Evolutionary conservation across 2,797 vertebrate genomes (phyloP).

Genomic region (Manis crassicaudata): DNA sequence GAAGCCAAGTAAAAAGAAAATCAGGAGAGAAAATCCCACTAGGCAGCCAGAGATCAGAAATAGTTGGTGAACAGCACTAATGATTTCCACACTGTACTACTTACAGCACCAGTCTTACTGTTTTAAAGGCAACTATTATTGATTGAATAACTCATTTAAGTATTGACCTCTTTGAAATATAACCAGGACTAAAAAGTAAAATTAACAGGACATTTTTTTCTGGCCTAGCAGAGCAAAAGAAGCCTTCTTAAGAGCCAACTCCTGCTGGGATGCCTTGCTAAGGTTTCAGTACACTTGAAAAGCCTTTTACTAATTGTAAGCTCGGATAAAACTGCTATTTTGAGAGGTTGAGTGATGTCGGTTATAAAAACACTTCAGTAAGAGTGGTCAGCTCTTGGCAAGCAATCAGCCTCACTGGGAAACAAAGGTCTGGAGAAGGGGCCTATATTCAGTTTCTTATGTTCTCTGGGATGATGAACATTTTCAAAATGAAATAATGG

Average conservation of each 20-base stretch:
- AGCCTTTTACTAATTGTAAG: slow-evolving; percentile 45
- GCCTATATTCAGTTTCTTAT: not conserved
- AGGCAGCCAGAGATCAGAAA: not conserved
- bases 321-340: slow-evolving; percentile 41
- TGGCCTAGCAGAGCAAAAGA: not conserved
- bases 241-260: not conserved
- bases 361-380: slow-evolving; percentile 44
- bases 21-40: not conserved
- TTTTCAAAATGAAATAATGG: slow-evolving; percentile 43
- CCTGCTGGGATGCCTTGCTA: not conserved
- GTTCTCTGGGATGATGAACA: slow-evolving; percentile 1
- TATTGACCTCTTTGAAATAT: slow-evolving; percentile 48
- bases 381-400: slow-evolving; percentile 16
- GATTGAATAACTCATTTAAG: slow-evolving; percentile 1
- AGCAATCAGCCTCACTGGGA: not conserved
- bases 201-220: not conserved
- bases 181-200: not conserved
- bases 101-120: not conserved
- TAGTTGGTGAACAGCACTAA: not conserved
- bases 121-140: slow-evolving; percentile 41
- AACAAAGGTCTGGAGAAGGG: not conserved
- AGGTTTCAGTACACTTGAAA: slow-evolving; percentile 36
- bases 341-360: slow-evolving; percentile 21
- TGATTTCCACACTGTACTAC: not conserved
- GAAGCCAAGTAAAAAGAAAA: slow-evolving; percentile 18